These are phyloP conservation scores for Eurytoma adleriae DNA, from an alignment of 2,888 invertebrate species.

Conservation along the genomic window DNA sequence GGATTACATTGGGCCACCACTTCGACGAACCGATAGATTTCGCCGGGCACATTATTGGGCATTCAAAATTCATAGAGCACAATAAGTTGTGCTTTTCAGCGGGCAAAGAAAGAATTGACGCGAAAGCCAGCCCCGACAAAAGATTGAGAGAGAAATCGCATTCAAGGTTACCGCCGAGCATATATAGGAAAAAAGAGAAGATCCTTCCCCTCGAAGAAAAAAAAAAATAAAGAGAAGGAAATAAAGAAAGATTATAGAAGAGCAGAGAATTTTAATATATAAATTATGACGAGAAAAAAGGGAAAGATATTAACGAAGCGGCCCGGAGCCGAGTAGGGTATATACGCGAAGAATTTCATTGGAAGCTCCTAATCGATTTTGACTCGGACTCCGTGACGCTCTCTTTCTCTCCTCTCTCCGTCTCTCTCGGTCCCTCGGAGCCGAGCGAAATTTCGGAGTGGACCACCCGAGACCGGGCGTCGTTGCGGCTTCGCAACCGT, in stretches of 20 bases:
- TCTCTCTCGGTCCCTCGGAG: conserved; percentile 7
- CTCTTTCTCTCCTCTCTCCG: conserved; percentile 19
- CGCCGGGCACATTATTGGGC: too few relatives aligned
- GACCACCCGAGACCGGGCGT: conserved; percentile 45
- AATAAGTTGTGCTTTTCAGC: conserved; percentile 2
- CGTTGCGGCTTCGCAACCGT: conserved; percentile 36
- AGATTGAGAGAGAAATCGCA: conserved; percentile 40
- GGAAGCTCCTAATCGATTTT: conserved; percentile 59
- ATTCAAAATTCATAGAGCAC: conserved; percentile 18
- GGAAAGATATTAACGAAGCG: conserved; percentile 52
- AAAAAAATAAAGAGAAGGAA: conserved; percentile 17
- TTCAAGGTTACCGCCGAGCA: conserved; percentile 38
- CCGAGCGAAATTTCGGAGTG: conserved; percentile 43
- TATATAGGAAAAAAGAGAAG: not conserved
- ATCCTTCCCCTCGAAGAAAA: not conserved
- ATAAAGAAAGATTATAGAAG: conserved; percentile 42
- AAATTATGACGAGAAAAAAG: conserved; percentile 55
- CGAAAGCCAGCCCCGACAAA: conserved; percentile 41
- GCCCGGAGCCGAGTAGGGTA: not conserved
- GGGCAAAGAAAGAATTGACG: conserved; percentile 21
- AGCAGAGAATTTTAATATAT: conserved; percentile 55
- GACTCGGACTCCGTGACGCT: conserved; percentile 53
- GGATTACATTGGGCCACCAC: too few relatives aligned
- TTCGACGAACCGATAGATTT: too few relatives aligned
- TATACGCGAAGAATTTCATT: conserved; percentile 55